Evolutionary conservation across 2,113 vertebrate species (phyloP).

Genomic region (Amphilophus citrinellus): DNA sequence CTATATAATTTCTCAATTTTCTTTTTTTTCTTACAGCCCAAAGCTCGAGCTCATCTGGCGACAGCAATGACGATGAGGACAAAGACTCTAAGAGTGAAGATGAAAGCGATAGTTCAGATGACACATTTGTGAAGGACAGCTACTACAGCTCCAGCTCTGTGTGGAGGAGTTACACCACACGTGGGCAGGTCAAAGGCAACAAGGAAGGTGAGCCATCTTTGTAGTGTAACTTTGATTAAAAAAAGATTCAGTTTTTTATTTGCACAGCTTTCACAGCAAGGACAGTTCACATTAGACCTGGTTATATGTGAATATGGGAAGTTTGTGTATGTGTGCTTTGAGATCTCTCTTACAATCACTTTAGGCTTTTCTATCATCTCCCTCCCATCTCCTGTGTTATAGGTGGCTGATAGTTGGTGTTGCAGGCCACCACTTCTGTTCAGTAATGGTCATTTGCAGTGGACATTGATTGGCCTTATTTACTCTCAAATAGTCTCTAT

Average conservation of each 20-base stretch:
- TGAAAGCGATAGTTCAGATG: conserved; percentile 94
- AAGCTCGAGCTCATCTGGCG: conserved; percentile 71
- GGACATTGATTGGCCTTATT: too few species aligned
- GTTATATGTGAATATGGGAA: neutral
- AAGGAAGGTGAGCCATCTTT: conserved; percentile 83
- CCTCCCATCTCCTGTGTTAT: too few species aligned
- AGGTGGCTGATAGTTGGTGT: too few species aligned
- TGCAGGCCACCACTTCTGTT: too few species aligned
- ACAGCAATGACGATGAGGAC: conserved; percentile 85
- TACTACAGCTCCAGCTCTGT: conserved; percentile 89
- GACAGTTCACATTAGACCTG: neutral
- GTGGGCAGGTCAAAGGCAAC: conserved; percentile 92
- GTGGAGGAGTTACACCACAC: conserved; percentile 96
- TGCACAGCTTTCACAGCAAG: neutral
- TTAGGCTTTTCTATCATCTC: neutral
- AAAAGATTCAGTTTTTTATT: neutral
- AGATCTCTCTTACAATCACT: too few species aligned
- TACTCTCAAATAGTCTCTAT: too few species aligned
- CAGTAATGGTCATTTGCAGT: too few species aligned
- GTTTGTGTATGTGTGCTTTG: neutral
- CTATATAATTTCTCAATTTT: neutral
- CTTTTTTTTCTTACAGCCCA: conserved; percentile 43
- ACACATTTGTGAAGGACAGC: conserved; percentile 95
- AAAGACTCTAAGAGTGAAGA: conserved; percentile 92
- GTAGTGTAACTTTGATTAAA: neutral